A percentile compares a stretch with the other conserved stretches of the same genome.
Evolutionary conservation across 2,888 invertebrate genomes (phyloP).

Genomic region (Criorhina ranunculi): DNA sequence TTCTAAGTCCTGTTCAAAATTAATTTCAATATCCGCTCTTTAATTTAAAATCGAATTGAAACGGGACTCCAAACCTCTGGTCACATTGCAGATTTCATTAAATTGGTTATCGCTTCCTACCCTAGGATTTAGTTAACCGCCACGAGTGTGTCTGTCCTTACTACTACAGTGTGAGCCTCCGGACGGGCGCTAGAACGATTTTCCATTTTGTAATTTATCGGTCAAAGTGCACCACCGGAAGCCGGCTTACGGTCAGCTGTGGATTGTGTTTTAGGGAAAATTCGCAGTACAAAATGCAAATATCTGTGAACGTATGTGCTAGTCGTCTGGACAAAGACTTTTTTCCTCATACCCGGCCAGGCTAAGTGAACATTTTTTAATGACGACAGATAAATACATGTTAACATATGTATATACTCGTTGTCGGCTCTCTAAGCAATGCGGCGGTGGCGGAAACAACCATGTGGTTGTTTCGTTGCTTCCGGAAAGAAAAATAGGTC

Average conservation of each 20-base stretch:
- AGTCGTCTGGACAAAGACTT: slow-evolving; percentile 33
- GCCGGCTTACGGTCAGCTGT: slow-evolving; percentile 10
- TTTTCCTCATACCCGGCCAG: background rate
- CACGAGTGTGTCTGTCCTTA: slow-evolving; percentile 3
- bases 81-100: slow-evolving; percentile 44
- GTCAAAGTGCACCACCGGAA: slow-evolving; percentile 53
- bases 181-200: slow-evolving; percentile 5
- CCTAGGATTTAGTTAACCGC: slow-evolving; percentile 8
- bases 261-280: slow-evolving; percentile 24
- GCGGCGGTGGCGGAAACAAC: background rate
- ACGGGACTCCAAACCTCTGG: slow-evolving; percentile 17
- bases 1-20: slow-evolving; percentile 16
- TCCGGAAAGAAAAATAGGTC: slow-evolving; percentile 23
- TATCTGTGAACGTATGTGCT: slow-evolving; percentile 29
- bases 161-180: background rate
- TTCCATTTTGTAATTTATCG: slow-evolving; percentile 59
- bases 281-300: slow-evolving; percentile 46
- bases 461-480: slow-evolving; percentile 4
- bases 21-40: slow-evolving; percentile 40
- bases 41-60: slow-evolving; percentile 57
- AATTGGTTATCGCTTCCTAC: slow-evolving; percentile 20
- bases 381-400: slow-evolving; percentile 54
- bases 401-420: slow-evolving; percentile 28
- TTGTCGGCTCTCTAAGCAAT: slow-evolving; percentile 39
- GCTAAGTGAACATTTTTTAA: slow-evolving; percentile 43